Percentiles rank a stretch among this genome's conserved stretches.
phyloP scores from a whole-genome alignment of 2,888 invertebrate genomes.

The Catocala nupta region DNA sequence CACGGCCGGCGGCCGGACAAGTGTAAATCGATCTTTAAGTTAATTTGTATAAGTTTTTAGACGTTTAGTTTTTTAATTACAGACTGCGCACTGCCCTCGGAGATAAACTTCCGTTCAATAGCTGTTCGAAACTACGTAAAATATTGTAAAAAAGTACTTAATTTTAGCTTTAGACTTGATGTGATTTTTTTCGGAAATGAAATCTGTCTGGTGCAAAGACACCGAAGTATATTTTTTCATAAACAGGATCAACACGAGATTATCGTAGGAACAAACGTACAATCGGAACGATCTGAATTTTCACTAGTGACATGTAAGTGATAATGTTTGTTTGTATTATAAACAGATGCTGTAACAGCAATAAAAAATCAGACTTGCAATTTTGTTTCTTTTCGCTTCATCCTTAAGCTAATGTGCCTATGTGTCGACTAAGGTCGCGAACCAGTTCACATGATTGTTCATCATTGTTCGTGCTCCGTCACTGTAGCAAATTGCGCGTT shows the following conservation, averaged over 20 bases:
- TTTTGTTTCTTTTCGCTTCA: slow-evolving; percentile 53
- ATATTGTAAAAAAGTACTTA: slow-evolving; percentile 73
- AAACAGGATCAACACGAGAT: slow-evolving; percentile 48
- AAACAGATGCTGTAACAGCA: slow-evolving; percentile 85
- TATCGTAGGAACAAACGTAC: slow-evolving; percentile 63
- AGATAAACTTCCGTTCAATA: slow-evolving; percentile 64
- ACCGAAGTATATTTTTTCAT: slow-evolving; percentile 62
- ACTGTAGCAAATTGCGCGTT: too few species aligned
- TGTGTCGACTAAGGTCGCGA: too few species aligned
- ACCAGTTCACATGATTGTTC: too few species aligned
- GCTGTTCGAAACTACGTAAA: slow-evolving; percentile 53
- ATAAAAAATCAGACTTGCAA: slow-evolving; percentile 84
- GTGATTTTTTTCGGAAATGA: slow-evolving; percentile 57
- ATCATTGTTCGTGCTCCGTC: too few species aligned
- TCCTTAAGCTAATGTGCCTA: not conserved
- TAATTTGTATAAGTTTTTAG: slow-evolving; percentile 68
- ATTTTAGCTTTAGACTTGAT: slow-evolving; percentile 70
- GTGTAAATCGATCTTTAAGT: slow-evolving; percentile 58
- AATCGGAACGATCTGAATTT: slow-evolving; percentile 76
- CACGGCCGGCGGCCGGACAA: slow-evolving; percentile 22
- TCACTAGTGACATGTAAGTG: slow-evolving; percentile 81
- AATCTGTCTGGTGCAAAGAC: slow-evolving; percentile 48
- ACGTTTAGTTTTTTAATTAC: slow-evolving; percentile 64
- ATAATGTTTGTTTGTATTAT: slow-evolving; percentile 83
- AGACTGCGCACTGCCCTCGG: slow-evolving; percentile 68